A percentile compares a stretch with the other conserved stretches of the same genome.
Conservation (phyloP, 2,113 vertebrate genomes). For the Callospermophilus lateralis region DNA sequence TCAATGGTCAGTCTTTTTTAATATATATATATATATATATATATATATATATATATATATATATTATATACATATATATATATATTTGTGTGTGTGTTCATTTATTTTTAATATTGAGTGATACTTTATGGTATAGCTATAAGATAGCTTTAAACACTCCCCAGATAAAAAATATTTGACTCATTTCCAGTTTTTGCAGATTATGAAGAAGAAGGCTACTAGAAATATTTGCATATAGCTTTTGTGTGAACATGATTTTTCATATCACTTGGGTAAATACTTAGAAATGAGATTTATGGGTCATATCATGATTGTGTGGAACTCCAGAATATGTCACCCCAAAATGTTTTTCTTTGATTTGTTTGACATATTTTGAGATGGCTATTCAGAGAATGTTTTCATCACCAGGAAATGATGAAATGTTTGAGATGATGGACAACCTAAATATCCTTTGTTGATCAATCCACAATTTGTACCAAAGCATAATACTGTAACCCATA, state of each 20-base stretch:
- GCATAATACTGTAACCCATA: not conserved
- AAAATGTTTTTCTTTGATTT: not conserved
- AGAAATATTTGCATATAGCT: not conserved
- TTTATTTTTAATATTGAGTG: too few relatives aligned
- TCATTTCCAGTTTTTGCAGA: not conserved
- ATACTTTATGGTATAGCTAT: accelerated
- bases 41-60: too few relatives aligned
- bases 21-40: too few relatives aligned
- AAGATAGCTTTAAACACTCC: too few relatives aligned
- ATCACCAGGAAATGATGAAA: not conserved
- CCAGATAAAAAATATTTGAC: not conserved
- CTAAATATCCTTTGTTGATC: not conserved
- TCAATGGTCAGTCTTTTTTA: too few relatives aligned
- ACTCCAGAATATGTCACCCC: not conserved
- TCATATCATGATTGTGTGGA: not conserved
- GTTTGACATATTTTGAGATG: not conserved
- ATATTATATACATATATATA: too few relatives aligned
- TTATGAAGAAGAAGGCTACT: not conserved
- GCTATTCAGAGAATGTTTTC: not conserved
- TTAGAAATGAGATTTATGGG: not conserved
- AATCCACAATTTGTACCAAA: not conserved
- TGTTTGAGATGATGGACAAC: not conserved
- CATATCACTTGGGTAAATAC: not conserved
- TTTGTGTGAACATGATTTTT: not conserved
- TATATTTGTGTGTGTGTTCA: not conserved